Evolutionary conservation across 2,113 vertebrate genomes (phyloP).

Genomic region (Synchiropus splendidus): DNA sequence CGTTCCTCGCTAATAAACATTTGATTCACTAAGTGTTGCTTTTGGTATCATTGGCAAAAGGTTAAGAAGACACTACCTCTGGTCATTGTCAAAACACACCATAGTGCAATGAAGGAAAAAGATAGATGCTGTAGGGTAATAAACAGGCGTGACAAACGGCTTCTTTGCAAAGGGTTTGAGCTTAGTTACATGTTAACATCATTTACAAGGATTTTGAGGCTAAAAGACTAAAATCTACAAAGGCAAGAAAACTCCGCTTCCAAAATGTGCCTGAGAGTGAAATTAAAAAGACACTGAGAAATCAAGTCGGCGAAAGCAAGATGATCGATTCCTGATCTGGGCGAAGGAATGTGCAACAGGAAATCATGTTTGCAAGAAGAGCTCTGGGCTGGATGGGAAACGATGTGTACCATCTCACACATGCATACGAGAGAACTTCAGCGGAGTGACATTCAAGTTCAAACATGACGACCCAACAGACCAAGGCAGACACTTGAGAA

Average conservation of each 20-base stretch:
- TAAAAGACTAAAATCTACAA: slow-evolving; percentile 56
- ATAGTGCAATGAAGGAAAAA: slow-evolving; percentile 56
- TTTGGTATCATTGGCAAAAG: slow-evolving; percentile 60
- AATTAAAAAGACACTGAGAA: slow-evolving; percentile 19
- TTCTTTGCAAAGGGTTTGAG: slow-evolving; percentile 39
- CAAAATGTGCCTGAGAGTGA: slow-evolving; percentile 54
- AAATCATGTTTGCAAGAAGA: slow-evolving; percentile 14
- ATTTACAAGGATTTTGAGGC: slow-evolving; percentile 67
- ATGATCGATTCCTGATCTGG: slow-evolving; percentile 36
- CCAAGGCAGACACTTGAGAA: no score
- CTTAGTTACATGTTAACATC: slow-evolving; percentile 49
- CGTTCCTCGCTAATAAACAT: slow-evolving; percentile 32
- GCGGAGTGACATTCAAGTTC: background rate
- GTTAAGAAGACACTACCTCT: slow-evolving; percentile 57
- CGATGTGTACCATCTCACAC: slow-evolving; percentile 17
- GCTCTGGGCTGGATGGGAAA: slow-evolving; percentile 8
- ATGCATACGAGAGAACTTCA: background rate
- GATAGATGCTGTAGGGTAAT: slow-evolving; percentile 34
- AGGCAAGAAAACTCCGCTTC: slow-evolving; percentile 47
- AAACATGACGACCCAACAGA: no score
- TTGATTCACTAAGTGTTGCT: slow-evolving; percentile 32
- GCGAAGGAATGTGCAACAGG: slow-evolving; percentile 48
- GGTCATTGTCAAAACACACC: slow-evolving; percentile 50
- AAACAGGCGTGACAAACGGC: slow-evolving; percentile 14
- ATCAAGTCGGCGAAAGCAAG: slow-evolving; percentile 29